Evolutionary conservation across 2,797 vertebrate species (phyloP), one percentile per base, ranked within the genome.

Genomic region (Lagodon rhomboides): DNA sequence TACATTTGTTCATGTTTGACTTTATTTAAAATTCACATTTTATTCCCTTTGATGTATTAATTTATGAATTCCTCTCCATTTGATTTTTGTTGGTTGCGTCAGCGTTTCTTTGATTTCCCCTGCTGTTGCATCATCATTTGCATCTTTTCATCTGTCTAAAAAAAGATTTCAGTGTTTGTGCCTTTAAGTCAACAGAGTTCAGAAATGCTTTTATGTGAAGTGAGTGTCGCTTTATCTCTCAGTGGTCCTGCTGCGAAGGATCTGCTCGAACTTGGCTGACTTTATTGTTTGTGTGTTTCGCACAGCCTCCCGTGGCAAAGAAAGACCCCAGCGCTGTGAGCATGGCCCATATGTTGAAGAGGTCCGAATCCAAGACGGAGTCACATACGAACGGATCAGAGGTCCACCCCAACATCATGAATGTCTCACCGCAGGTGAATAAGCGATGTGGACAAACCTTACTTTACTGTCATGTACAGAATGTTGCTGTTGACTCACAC

Each of bases 231-330:
- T 78, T 38, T 38, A 38, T 7, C 1, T 8, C 9, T 65, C 17
- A 6, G 12, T 20, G 3, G 9, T 64, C 49, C 25, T 30, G 25
- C 16, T 46, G 47, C 23, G 8, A 27, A 43, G 3, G 58, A 58
- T 70, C 8, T 11, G 9, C 12, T 74, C 25, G 12, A 18, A 68
- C 20, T 46, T 68, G 30, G 65, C 68, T 81, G 49, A 79, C 54
- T 75, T 75, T 41, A 30, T 6, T 74, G 20, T 55, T 80, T 91
- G 51, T 86, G 23, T 86, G 23, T 89, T 82, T 85, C 76, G 65
- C 61, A 17, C 94, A 97, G 97, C 92, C 96, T 23, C 92, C 96
- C 3, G 93, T 94, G 11, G 94, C 93, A 18, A 98, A 94, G 91
- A 92, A 87, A 0, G 97, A 98, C 5, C 80, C 95, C 79, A 94